These are phyloP conservation scores for Phrynocephalus vlangalii DNA, from an alignment of 2,797 vertebrate species.

Conservation along the genomic window DNA sequence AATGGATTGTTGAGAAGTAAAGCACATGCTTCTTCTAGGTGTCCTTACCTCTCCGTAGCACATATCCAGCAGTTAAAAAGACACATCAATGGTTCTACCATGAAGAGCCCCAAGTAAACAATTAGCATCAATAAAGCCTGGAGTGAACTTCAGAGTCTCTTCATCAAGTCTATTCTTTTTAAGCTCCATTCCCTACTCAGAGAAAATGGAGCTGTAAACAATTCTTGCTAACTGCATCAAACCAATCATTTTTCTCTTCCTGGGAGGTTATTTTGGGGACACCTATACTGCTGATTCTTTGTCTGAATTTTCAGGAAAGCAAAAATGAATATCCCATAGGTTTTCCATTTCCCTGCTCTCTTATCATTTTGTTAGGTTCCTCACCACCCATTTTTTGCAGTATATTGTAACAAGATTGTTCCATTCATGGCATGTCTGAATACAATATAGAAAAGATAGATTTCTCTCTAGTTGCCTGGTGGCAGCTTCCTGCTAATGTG, in stretches of 20 bases:
- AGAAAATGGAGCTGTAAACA: background rate
- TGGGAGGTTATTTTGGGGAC: background rate
- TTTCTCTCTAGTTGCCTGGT: background rate
- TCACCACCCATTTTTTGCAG: background rate
- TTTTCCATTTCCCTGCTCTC: background rate
- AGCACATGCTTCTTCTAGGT: background rate
- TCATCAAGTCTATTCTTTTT: background rate
- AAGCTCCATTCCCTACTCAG: background rate
- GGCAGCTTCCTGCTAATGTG: conserved; percentile 2
- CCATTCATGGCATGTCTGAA: background rate
- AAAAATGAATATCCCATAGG: background rate
- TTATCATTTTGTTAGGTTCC: background rate
- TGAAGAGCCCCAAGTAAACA: background rate
- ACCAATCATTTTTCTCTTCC: too few species aligned
- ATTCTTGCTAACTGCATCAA: too few species aligned
- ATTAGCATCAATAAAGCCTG: background rate
- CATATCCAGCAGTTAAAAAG: background rate
- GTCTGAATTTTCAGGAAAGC: background rate
- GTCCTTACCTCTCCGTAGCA: background rate
- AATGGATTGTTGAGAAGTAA: background rate
- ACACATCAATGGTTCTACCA: background rate
- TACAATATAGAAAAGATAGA: background rate
- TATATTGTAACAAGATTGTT: background rate
- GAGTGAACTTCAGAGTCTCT: background rate
- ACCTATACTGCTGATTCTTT: background rate